A percentile compares a stretch with the other conserved stretches of the same genome.
Evolutionary conservation across 2,113 vertebrate species (phyloP).

Genomic region (Cepphus grylle): DNA sequence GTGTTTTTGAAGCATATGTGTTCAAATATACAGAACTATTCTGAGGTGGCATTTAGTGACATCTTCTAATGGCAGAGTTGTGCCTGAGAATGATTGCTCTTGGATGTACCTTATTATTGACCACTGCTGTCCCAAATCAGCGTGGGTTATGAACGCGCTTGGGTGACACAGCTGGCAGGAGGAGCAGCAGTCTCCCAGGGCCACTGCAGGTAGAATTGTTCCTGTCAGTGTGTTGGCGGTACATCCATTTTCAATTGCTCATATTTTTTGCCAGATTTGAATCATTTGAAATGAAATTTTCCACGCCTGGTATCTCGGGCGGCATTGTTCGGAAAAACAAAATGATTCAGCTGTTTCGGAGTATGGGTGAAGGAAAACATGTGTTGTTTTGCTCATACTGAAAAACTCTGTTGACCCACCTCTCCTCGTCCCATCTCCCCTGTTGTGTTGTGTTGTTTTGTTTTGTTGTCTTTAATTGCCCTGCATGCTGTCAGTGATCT

Average conservation of each 20-base stretch:
- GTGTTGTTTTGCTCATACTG: constrained; percentile 34
- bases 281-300: background rate
- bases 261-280: background rate
- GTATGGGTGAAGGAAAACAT: background rate
- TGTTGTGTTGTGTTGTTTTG: background rate
- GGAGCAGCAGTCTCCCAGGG: background rate
- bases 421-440: background rate
- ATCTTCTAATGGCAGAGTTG: background rate
- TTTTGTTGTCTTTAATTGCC: background rate
- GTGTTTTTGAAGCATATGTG: background rate
- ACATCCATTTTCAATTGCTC: background rate
- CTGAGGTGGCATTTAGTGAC: background rate
- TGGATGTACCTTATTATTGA: background rate
- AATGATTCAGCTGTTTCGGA: constrained; percentile 14
- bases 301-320: background rate
- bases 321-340: background rate
- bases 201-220: background rate
- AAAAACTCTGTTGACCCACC: constrained; percentile 3
- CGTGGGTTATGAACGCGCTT: background rate
- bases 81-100: background rate
- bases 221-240: background rate
- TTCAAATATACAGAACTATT: background rate
- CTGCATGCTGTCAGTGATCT: background rate
- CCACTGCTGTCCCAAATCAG: background rate
- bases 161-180: background rate